Evolutionary conservation across 2,113 vertebrate genomes (phyloP).

Genomic region (Pomatostomus ruficeps): DNA sequence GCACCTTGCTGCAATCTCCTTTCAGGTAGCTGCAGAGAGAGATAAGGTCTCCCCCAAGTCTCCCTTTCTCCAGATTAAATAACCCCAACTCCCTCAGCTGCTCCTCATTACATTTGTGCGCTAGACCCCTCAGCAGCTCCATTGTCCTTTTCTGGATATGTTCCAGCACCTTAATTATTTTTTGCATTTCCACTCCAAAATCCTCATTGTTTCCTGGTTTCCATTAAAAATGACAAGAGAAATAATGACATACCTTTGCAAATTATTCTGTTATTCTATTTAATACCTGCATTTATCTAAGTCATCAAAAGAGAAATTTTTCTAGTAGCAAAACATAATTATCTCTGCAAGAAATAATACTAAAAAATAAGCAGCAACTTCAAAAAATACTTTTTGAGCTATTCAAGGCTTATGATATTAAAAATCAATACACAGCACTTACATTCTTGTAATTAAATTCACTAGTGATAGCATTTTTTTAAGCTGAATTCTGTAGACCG

Average conservation of each 20-base stretch:
- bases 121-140: background rate
- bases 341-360: background rate
- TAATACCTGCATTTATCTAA: background rate
- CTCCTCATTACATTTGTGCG: background rate
- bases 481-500: background rate
- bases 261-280: background rate
- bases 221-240: background rate
- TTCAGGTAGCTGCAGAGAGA: background rate
- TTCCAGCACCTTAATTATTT: background rate
- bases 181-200: background rate
- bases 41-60: background rate
- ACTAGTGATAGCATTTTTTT: background rate
- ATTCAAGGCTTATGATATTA: background rate
- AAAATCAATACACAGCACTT: background rate
- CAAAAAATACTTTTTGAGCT: background rate
- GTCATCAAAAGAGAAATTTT: background rate
- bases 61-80: background rate
- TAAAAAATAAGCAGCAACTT: background rate
- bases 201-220: background rate
- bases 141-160: background rate
- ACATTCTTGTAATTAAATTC: background rate
- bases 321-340: background rate
- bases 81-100: background rate
- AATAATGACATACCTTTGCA: background rate
- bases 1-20: background rate